A percentile compares a stretch with the other conserved stretches of the same genome.
Evolutionary conservation across 2,888 invertebrate genomes (phyloP).

Genomic region (Heliconius ethilla): DNA sequence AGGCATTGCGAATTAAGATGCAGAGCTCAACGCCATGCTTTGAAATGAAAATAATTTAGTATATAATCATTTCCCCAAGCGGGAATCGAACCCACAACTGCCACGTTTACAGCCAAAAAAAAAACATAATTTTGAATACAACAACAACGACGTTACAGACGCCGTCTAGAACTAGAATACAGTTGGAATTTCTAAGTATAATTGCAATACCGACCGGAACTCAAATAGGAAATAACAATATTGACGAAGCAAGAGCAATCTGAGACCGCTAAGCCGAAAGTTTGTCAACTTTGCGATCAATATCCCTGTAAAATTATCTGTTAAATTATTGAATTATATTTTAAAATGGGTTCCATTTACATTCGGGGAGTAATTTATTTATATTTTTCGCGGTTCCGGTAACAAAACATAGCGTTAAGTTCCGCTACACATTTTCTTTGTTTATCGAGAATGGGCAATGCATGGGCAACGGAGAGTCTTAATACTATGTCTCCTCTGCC

Average conservation of each 20-base stretch:
- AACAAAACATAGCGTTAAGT: too few species aligned
- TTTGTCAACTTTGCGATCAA: slow-evolving; percentile 34
- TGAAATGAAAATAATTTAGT: not conserved
- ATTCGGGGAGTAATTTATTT: too few species aligned
- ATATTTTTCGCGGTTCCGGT: too few species aligned
- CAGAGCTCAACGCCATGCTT: not conserved
- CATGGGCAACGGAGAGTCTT: too few species aligned
- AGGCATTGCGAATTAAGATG: not conserved
- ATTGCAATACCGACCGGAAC: not conserved
- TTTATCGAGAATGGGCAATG: too few species aligned
- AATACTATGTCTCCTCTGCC: too few species aligned
- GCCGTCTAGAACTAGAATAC: not conserved
- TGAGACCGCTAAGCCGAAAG: slow-evolving; percentile 34
- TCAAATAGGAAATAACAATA: slow-evolving; percentile 34
- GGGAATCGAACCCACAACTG: not conserved
- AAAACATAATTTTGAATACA: too few species aligned
- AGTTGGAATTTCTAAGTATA: not conserved
- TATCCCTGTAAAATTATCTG: slow-evolving; percentile 30
- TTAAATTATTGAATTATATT: not conserved
- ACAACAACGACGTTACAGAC: not conserved
- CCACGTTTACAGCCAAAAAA: too few species aligned
- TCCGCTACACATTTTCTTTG: too few species aligned
- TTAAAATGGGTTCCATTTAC: not conserved
- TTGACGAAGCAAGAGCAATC: slow-evolving; percentile 35
- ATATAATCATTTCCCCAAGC: not conserved